These are phyloP conservation scores for Malacosoma neustria DNA, from an alignment of 2,888 invertebrate genomes.

Conservation along the genomic window DNA sequence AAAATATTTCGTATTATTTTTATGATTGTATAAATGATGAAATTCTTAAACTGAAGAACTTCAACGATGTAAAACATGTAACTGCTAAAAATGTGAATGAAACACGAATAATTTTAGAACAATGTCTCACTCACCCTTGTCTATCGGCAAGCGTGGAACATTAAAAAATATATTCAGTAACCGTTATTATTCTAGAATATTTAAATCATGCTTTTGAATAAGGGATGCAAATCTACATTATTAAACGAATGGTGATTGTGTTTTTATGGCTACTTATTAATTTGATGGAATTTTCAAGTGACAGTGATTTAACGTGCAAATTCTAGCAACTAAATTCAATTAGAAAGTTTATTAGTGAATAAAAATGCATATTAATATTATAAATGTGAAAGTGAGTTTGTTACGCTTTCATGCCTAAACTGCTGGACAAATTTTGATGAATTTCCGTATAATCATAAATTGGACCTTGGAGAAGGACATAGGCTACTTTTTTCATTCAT, in stretches of 20 bases:
- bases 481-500: no score
- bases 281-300: background rate
- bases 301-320: background rate
- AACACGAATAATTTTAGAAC: background rate
- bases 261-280: background rate
- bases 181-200: conserved; percentile 5
- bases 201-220: conserved; percentile 14
- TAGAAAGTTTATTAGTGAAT: no score
- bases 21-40: no score
- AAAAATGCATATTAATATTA: no score
- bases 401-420: no score
- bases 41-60: no score
- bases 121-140: conserved; percentile 64
- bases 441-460: no score
- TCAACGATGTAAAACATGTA: background rate
- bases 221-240: background rate
- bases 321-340: no score
- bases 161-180: conserved; percentile 26
- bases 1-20: no score
- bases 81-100: background rate
- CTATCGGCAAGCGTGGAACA: conserved; percentile 61
- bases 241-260: background rate
- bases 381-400: no score
- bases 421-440: no score
- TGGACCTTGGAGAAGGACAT: no score